Conservation (phyloP, 2,797 vertebrate species). For the Paratrypauchen microcephalus region DNA sequence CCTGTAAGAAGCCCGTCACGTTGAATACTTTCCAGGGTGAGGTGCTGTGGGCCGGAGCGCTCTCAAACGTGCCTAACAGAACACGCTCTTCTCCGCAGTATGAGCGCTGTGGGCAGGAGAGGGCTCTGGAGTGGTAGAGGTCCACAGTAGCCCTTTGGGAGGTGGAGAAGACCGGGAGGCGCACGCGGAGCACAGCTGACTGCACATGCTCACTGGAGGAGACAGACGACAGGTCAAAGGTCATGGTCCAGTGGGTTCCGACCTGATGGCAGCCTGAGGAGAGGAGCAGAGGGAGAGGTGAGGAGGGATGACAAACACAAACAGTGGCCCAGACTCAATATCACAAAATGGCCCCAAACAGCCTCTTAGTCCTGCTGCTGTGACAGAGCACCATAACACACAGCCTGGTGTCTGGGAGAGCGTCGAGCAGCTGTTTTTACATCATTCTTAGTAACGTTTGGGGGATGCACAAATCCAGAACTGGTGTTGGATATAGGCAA, state of each 20-base stretch:
- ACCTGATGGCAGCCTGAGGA: conserved; percentile 75
- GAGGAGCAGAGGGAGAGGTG: not conserved
- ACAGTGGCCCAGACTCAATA: too few species aligned
- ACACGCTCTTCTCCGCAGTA: conserved; percentile 64
- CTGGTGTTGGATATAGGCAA: too few species aligned
- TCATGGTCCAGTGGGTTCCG: conserved; percentile 79
- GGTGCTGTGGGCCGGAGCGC: conserved; percentile 40
- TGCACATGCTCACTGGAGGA: conserved; percentile 77
- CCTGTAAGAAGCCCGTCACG: conserved; percentile 76
- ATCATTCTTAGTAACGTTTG: too few species aligned
- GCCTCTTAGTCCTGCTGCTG: too few species aligned
- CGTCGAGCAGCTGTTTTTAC: too few species aligned
- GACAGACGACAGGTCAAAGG: conserved; percentile 87
- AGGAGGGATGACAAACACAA: not conserved
- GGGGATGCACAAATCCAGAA: too few species aligned
- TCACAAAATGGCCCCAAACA: too few species aligned
- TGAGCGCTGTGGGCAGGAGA: conserved; percentile 35
- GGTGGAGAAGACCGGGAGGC: conserved; percentile 61
- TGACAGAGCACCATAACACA: too few species aligned
- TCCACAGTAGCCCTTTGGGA: conserved; percentile 68
- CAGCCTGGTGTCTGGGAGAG: too few species aligned
- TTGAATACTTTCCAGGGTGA: conserved; percentile 84
- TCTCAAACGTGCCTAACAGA: conserved; percentile 78
- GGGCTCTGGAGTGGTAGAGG: conserved; percentile 77
- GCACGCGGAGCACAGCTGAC: conserved; percentile 81